phyloP scores from a whole-genome alignment of 2,113 vertebrate genomes.

The Garra rufa region DNA sequence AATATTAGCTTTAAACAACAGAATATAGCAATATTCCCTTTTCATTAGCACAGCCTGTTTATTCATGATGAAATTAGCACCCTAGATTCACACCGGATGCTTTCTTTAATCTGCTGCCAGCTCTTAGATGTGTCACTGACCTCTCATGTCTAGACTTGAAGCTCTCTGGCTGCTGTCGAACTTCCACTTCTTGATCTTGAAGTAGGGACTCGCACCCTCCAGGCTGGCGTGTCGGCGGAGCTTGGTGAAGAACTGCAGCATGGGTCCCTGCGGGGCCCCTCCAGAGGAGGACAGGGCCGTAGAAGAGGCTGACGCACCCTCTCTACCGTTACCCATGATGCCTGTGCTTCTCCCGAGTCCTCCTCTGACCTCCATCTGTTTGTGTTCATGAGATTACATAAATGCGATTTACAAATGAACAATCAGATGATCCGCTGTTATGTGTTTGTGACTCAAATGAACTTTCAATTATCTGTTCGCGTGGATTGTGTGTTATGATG shows the following conservation, averaged over 20 bases:
- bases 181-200: conserved; percentile 97
- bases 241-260: conserved; percentile 91
- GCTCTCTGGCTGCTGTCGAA: conserved; percentile 92
- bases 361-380: conserved; percentile 56
- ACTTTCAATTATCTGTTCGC: background rate
- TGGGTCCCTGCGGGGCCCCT: conserved; percentile 71
- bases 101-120: background rate
- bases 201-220: conserved; percentile 93
- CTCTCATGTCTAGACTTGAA: conserved; percentile 93
- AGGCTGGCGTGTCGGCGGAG: conserved; percentile 92
- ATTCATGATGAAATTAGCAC: background rate
- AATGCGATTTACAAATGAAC: background rate
- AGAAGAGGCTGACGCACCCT: background rate
- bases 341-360: conserved; percentile 64
- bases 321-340: conserved; percentile 65
- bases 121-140: conserved; percentile 69
- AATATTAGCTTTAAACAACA: background rate
- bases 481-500: background rate
- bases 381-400: background rate
- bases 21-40: background rate
- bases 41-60: background rate
- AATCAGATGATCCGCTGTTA: background rate
- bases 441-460: background rate
- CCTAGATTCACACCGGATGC: background rate
- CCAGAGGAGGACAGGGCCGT: conserved; percentile 52